Conservation (phyloP, 2,888 invertebrate genomes). For the Ennomos erosarius region DNA sequence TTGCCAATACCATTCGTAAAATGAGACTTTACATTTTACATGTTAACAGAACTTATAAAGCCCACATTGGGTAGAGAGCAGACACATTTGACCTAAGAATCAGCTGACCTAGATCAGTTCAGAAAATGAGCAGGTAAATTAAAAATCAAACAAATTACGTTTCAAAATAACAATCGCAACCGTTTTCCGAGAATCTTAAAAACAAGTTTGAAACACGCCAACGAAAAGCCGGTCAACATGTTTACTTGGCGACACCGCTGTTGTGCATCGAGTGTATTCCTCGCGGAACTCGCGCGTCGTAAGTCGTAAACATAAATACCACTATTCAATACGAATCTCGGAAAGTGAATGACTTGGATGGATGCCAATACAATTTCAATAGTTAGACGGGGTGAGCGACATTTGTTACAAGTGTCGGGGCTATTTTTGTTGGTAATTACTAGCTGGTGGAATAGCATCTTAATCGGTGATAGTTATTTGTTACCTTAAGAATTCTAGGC, state of each 20-base stretch:
- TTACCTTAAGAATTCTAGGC: slow-evolving; percentile 3
- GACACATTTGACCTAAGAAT: too few relatives aligned
- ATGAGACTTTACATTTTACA: too few relatives aligned
- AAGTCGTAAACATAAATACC: slow-evolving; percentile 60
- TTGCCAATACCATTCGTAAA: too few relatives aligned
- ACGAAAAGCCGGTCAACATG: slow-evolving; percentile 13
- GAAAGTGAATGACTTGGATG: slow-evolving; percentile 70
- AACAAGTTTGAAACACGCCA: slow-evolving; percentile 5
- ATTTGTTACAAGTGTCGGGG: slow-evolving; percentile 62
- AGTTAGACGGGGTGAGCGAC: slow-evolving; percentile 76
- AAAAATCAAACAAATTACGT: too few relatives aligned
- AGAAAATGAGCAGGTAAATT: too few relatives aligned
- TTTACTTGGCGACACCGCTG: slow-evolving; percentile 25
- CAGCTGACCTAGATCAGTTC: too few relatives aligned
- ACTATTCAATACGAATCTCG: slow-evolving; percentile 50
- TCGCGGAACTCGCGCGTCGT: slow-evolving; percentile 22
- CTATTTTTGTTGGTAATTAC: slow-evolving; percentile 74
- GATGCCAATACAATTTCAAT: slow-evolving; percentile 69
- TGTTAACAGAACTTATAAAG: too few relatives aligned
- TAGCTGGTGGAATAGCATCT: slow-evolving; percentile 20
- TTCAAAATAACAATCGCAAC: too few relatives aligned
- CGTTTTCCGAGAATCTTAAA: background rate
- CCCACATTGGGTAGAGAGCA: too few relatives aligned
- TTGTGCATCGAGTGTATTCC: slow-evolving; percentile 20
- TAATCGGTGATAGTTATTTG: slow-evolving; percentile 32